Percentiles rank a stretch among this genome's conserved stretches.
phyloP scores from a whole-genome alignment of 2,888 invertebrate species.

The Sinelater perroti region DNA sequence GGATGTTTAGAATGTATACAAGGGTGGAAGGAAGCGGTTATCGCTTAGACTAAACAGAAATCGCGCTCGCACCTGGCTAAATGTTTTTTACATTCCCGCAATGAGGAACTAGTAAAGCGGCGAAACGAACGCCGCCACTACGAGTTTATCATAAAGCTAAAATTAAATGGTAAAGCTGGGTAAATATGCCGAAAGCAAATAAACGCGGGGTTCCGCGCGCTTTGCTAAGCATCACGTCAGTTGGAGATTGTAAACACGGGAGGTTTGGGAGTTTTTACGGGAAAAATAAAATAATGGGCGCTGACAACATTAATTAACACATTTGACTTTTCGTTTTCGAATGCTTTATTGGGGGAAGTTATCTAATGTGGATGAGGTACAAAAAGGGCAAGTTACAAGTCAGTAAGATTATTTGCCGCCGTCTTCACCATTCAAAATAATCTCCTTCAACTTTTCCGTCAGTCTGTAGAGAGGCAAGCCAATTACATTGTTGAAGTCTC shows the following conservation, averaged over 20 bases:
- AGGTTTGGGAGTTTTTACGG: too few relatives aligned
- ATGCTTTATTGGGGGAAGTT: too few relatives aligned
- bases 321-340: too few relatives aligned
- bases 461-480: slow-evolving; percentile 71
- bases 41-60: slow-evolving; percentile 13
- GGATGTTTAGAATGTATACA: slow-evolving; percentile 4
- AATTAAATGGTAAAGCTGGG: slow-evolving; percentile 8
- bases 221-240: background rate
- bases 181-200: slow-evolving; percentile 1
- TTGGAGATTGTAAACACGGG: background rate
- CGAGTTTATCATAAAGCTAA: slow-evolving; percentile 10
- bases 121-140: background rate
- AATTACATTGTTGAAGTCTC: slow-evolving; percentile 75
- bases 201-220: background rate
- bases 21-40: slow-evolving; percentile 2
- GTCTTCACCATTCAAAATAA: slow-evolving; percentile 35
- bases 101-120: background rate
- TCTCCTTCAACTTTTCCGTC: slow-evolving; percentile 50
- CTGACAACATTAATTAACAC: too few relatives aligned
- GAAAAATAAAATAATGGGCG: too few relatives aligned
- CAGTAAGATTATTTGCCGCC: background rate
- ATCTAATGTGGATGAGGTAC: too few relatives aligned
- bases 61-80: background rate
- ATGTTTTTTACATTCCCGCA: background rate
- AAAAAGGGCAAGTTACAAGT: too few relatives aligned